Evolutionary conservation across 2,888 invertebrate species (phyloP), one percentile per base, ranked within the genome.

Genomic region (Troglohyphantes excavatus): DNA sequence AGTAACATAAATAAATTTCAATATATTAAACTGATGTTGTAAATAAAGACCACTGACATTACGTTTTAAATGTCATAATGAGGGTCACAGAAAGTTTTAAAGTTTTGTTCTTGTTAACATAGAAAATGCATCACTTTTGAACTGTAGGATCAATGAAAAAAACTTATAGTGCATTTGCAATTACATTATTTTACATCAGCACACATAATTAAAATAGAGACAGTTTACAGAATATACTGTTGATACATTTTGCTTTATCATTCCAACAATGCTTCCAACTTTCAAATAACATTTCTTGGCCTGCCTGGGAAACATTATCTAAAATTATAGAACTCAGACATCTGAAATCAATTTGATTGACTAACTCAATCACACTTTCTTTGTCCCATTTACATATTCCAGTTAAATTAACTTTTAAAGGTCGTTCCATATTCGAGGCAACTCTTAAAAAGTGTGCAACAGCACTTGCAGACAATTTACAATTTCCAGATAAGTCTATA

Each of bases 401-500:
- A 21, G 68, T 67, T 6, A 75, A 13, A 11, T 13, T 6, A 2
- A 90, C 19, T 27, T 81, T 33, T 27, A 85, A 23, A 39, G 26
- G 5, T 2, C 53, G 23, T 7, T 84, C 26, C 1, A 29, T 46
- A 11, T 21, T 13, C 13, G 27, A 61, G 0, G 53, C 27, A 3
- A n/a, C 26, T 21, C 43, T 26, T 9, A 90, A 3, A 39, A 90
- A 85, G 43, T 59, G 5, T n/a, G 13, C 27, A 27, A 90, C 23
- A 26, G 53, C 43, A 11, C 26, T 23, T 67, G 26, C 33, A 9
- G 68, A 78, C 21, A 90, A 27, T 19, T 39, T 17, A 39, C 27
- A 59, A 68, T 90, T 90, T n/a, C 65, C 19, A 11, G 90, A 84
- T 39, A 90, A 43, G 46, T 90, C 70, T 17, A 70, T 17, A 2